Base-by-base conservation (phyloP, 2,888 invertebrate genomes). In the Melanostoma mellinum region DNA sequence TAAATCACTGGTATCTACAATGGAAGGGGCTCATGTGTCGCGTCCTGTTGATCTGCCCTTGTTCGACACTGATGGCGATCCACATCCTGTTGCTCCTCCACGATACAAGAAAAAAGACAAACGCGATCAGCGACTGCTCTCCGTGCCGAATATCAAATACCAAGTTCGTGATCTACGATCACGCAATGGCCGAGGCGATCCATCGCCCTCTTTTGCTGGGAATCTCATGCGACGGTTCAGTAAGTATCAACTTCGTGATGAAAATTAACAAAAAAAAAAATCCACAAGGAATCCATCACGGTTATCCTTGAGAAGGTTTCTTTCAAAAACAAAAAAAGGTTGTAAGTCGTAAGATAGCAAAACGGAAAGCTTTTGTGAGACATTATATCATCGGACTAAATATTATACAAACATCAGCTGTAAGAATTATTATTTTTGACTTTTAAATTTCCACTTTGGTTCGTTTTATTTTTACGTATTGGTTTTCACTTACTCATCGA, bases 221-320 rank as follows among this genome's bases (percentile, higher is more conserved):
- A 94, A 93, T 93, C 92, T 96, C 88, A 95, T 95, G 93, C 94
- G 96, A 91, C 94, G 96, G 93, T 96, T 96, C 94, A 96, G 96
- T 97, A 96, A 97, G 97, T 96, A 94, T 93, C 91, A 91, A 90
- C 88, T 91, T 76, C 74, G 85, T 56, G 85, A 65, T 78, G 9
- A 67, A 65, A 10, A 33, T 53, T 4, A 40, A 58, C 9, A 33
- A 35, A 9, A 69, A 52, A 10, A 32, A 32, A 6, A 71, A 72
- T 60, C 68, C 56, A 79, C 6, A 8, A 76, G 58, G 65, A 48
- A 55, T 36, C 72, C 55, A 20, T 4, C 4, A 56, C n/a, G 61
- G 55, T 50, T 46, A 40, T 65, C 33, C 69, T 69, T 76, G 48
- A 60, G 61, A 38, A 46, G 9, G 8, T 48, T n/a, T 30, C 20